Evolutionary conservation across 2,888 invertebrate genomes (phyloP), one percentile per base, ranked within the genome.

Genomic region (Eulithis prunata): DNA sequence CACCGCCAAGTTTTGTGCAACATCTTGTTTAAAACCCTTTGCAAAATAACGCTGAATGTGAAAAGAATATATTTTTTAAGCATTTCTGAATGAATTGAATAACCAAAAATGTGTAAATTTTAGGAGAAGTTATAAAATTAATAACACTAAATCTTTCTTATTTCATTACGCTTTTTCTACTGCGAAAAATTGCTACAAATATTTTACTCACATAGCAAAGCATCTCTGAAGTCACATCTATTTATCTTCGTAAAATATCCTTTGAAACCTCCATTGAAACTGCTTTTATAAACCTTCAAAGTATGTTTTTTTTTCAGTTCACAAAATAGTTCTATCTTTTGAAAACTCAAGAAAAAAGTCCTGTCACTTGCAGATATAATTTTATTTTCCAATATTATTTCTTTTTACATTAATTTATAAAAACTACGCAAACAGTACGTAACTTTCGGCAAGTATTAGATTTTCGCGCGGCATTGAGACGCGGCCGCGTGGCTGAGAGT

Each of bases 121-220:
- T n/a, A 3, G 38, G 8, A 38, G 38, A 38, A 38, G 8, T 38
- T 7, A 7, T 8, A 38, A 38, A 38, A n/a, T n/a, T n/a, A n/a
- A n/a, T n/a, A n/a, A n/a, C n/a, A n/a, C n/a, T n/a, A n/a, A n/a
- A n/a, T n/a, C n/a, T n/a, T n/a, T n/a, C n/a, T n/a, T n/a, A n/a
- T n/a, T n/a, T n/a, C n/a, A n/a, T n/a, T 38, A 38, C 8, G 8
- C 8, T 38, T 38, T 38, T 3, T 2, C 3, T 38, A 21, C 21
- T 32, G 32, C 10, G 1, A 41, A 10, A 41, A 8, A 5, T 41
- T 32, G 32, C 41, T 11, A 41, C 41, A 11, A 3, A n/a, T 47
- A 14, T 47, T 38, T 49, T 66, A 90, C 91, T 90, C 79, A 91
- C 91, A 91, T 91, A 91, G 77, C 91, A 91, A 76, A 91, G 91